Evolutionary conservation across 2,797 vertebrate species (phyloP).

Genomic region (Coracias cyanogaster): DNA sequence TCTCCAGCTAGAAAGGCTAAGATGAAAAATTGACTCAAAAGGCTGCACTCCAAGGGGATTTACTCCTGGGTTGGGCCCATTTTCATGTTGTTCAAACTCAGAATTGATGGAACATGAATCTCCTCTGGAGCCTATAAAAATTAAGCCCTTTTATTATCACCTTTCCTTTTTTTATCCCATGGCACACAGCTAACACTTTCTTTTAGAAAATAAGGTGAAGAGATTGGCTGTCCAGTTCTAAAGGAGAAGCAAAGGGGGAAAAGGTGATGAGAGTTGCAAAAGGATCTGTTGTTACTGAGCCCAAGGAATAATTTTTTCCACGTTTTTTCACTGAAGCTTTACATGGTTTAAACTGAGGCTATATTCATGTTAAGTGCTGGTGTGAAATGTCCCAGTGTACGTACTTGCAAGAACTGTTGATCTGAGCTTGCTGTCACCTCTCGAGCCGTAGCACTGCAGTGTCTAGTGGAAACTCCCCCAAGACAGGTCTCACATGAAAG

Average conservation of each 20-base stretch:
- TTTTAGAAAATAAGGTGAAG: neutral
- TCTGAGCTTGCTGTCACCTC: neutral
- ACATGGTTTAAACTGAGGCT: neutral
- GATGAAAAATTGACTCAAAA: slow-evolving; percentile 72
- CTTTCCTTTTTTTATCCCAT: neutral
- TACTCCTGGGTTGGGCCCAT: slow-evolving; percentile 34
- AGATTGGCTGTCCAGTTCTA: neutral
- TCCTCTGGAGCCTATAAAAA: slow-evolving; percentile 35
- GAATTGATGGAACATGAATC: slow-evolving; percentile 30
- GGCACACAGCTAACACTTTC: neutral
- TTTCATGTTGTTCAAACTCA: slow-evolving; percentile 43
- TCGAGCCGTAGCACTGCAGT: neutral
- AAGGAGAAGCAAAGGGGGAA: neutral
- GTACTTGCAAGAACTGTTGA: neutral
- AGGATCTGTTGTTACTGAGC: neutral
- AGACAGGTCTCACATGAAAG: neutral
- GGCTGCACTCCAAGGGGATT: slow-evolving; percentile 49
- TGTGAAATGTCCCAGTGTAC: fast-evolving
- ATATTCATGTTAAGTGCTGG: neutral
- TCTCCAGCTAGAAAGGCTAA: slow-evolving; percentile 64
- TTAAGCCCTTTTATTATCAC: slow-evolving; percentile 48
- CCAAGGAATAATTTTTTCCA: neutral
- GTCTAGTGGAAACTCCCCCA: neutral
- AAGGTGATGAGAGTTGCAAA: neutral
- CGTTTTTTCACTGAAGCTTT: neutral